Conservation (phyloP, 2,888 invertebrate genomes). For the Rhingia campestris region DNA sequence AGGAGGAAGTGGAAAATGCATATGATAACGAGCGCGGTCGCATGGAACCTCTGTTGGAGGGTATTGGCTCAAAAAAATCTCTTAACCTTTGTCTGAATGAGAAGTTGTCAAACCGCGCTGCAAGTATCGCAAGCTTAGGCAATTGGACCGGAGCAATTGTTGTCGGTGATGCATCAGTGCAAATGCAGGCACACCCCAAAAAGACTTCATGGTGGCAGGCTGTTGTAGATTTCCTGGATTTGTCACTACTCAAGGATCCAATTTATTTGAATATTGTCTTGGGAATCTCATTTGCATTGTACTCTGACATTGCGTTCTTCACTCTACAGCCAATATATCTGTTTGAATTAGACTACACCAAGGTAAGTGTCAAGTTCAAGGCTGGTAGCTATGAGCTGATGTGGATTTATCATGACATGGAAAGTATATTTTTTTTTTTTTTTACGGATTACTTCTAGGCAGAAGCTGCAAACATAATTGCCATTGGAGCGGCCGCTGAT, state of each 20-base stretch:
- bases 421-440: neutral
- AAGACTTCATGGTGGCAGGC: conserved; percentile 81
- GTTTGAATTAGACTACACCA: conserved; percentile 79
- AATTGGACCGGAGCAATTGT: conserved; percentile 82
- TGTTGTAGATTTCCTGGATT: conserved; percentile 86
- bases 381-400: neutral
- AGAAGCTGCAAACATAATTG: conserved; percentile 87
- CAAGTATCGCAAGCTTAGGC: conserved; percentile 81
- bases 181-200: conserved; percentile 76
- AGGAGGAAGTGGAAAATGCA: conserved; percentile 78
- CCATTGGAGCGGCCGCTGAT: conserved; percentile 88
- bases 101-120: conserved; percentile 76
- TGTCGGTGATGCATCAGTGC: conserved; percentile 79
- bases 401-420: neutral
- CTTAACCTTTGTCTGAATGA: conserved; percentile 15
- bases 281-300: conserved; percentile 87
- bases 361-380: conserved; percentile 76
- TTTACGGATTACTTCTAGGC: conserved; percentile 80
- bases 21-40: conserved; percentile 53
- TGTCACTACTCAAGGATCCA: conserved; percentile 86
- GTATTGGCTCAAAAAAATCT: conserved; percentile 5
- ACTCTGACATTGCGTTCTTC: conserved; percentile 88
- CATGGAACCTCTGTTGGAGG: conserved; percentile 46
- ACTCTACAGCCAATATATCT: conserved; percentile 86
- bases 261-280: conserved; percentile 88